Conservation (phyloP, 2,888 invertebrate genomes). For the Dorcus hopei region DNA sequence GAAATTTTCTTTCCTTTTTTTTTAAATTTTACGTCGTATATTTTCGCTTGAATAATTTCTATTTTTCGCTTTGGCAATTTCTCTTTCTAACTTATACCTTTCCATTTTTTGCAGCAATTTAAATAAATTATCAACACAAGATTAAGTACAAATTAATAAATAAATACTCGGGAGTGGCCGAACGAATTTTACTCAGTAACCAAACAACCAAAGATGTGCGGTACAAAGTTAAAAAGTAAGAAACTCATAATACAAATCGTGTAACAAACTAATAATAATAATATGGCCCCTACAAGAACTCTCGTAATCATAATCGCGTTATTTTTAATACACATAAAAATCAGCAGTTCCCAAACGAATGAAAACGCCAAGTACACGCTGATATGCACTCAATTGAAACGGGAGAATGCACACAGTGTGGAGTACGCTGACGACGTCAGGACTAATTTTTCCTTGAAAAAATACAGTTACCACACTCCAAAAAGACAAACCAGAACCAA, state of each 20-base stretch:
- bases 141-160: no score
- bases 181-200: not conserved
- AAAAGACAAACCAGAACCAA: not conserved
- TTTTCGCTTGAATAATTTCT: no score
- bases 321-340: constrained; percentile 13
- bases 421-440: not conserved
- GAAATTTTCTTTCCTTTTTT: no score
- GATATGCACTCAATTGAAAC: not conserved
- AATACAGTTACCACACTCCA: not conserved
- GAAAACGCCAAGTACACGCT: not conserved
- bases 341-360: not conserved
- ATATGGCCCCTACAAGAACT: constrained; percentile 16
- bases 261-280: constrained; percentile 6
- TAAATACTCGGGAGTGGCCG: no score
- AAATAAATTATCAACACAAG: no score
- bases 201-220: not conserved
- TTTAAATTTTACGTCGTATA: no score
- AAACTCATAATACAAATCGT: constrained; percentile 5
- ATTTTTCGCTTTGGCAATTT: no score
- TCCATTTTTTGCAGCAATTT: no score
- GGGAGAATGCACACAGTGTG: not conserved
- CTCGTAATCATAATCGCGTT: constrained; percentile 15
- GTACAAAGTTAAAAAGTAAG: not conserved
- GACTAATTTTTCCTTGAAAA: not conserved
- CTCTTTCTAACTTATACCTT: no score